Conservation (phyloP, 2,888 invertebrate species). For the Hoplodrina blanda region DNA sequence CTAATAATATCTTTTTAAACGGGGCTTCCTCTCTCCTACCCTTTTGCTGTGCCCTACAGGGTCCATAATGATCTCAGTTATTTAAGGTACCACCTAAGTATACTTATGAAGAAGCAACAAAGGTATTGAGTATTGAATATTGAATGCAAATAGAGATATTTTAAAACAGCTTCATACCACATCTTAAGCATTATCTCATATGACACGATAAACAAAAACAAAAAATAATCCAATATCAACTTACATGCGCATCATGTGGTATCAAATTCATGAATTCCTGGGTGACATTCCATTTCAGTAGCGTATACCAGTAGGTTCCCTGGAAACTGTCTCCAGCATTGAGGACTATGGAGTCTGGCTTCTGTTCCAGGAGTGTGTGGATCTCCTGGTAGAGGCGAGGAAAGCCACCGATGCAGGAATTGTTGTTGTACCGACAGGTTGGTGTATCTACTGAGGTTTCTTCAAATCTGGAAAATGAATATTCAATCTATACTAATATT, state of each 20-base stretch:
- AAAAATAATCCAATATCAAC: slow-evolving; percentile 55
- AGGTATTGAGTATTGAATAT: too few species aligned
- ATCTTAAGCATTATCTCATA: too few species aligned
- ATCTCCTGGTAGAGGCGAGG: slow-evolving; percentile 92
- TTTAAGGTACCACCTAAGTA: too few species aligned
- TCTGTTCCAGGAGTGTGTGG: slow-evolving; percentile 81
- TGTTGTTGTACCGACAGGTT: slow-evolving; percentile 88
- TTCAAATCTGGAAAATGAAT: slow-evolving; percentile 88
- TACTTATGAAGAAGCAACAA: too few species aligned
- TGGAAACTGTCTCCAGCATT: slow-evolving; percentile 96
- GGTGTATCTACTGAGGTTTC: slow-evolving; percentile 90
- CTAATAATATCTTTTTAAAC: too few species aligned
- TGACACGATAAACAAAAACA: too few species aligned
- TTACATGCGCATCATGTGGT: slow-evolving; percentile 94
- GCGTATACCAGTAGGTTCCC: slow-evolving; percentile 95
- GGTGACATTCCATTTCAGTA: slow-evolving; percentile 94
- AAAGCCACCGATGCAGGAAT: slow-evolving; percentile 93
- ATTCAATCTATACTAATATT: too few species aligned
- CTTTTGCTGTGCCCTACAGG: too few species aligned
- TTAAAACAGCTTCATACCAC: too few species aligned
- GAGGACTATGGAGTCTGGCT: slow-evolving; percentile 92
- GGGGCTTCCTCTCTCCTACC: too few species aligned
- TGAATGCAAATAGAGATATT: too few species aligned
- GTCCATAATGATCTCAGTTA: too few species aligned
- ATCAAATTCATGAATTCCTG: slow-evolving; percentile 94